phyloP scores from a whole-genome alignment of 2,888 invertebrate species.

The Microctonus brassicae region DNA sequence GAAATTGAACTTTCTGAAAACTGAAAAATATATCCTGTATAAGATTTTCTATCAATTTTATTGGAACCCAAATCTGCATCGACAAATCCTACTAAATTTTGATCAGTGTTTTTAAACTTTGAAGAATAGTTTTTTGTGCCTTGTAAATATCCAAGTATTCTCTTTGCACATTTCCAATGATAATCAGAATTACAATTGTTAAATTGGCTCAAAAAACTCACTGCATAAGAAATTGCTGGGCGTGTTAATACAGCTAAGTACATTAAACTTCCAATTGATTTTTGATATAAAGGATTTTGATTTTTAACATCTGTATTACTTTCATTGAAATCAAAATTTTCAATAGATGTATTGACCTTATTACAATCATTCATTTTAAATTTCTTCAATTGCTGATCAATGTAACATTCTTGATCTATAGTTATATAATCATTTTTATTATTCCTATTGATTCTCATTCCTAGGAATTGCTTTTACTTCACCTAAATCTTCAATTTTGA shows the following conservation, averaged over 20 bases:
- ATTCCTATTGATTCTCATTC: too few relatives aligned
- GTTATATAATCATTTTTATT: too few relatives aligned
- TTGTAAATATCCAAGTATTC: slow-evolving; percentile 55
- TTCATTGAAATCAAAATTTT: background rate
- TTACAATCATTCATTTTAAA: slow-evolving; percentile 11
- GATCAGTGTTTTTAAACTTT: slow-evolving; percentile 39
- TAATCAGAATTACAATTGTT: slow-evolving; percentile 32
- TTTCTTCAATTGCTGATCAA: too few relatives aligned
- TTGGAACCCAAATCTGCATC: slow-evolving; percentile 56
- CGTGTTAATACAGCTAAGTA: slow-evolving; percentile 43
- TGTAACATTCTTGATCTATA: slow-evolving; percentile 10
- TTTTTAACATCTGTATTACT: background rate
- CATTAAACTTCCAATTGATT: slow-evolving; percentile 46
- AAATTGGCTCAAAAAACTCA: slow-evolving; percentile 44
- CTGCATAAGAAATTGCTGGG: slow-evolving; percentile 48
- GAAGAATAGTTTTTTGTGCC: slow-evolving; percentile 46
- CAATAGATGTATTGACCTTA: slow-evolving; percentile 8
- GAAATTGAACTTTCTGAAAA: slow-evolving; percentile 38
- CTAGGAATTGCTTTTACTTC: too few relatives aligned
- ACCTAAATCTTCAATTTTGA: slow-evolving; percentile 18
- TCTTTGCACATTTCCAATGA: slow-evolving; percentile 54
- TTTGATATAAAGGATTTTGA: too few relatives aligned
- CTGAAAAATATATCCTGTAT: slow-evolving; percentile 44
- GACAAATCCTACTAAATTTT: slow-evolving; percentile 46
- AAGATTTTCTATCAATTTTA: slow-evolving; percentile 46